Percentiles rank a stretch among this genome's conserved stretches.
These are phyloP conservation scores for Conistra vaccinii DNA, from an alignment of 2,888 invertebrate genomes.

Conservation along the genomic window DNA sequence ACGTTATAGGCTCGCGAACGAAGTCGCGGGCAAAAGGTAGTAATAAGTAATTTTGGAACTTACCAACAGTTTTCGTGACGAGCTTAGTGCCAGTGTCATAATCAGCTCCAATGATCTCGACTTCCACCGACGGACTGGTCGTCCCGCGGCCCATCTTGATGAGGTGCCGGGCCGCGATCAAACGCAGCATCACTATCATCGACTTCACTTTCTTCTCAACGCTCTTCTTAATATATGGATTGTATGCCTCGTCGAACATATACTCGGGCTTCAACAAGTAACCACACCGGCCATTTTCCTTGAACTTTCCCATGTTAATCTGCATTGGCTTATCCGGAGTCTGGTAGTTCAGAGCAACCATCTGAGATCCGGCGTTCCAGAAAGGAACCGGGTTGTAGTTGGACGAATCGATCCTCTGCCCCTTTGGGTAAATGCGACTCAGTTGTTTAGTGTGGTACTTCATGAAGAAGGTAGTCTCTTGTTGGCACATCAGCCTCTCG, in stretches of 20 bases:
- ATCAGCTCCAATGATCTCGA: slow-evolving; percentile 97
- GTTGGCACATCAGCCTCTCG: slow-evolving; percentile 96
- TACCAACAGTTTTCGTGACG: slow-evolving; percentile 96
- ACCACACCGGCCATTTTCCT: slow-evolving; percentile 98
- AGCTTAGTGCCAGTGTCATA: slow-evolving; percentile 96
- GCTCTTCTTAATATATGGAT: slow-evolving; percentile 93
- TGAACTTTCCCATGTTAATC: slow-evolving; percentile 97
- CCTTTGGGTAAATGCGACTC: slow-evolving; percentile 98
- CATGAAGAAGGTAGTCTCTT: slow-evolving; percentile 93
- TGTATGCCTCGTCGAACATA: slow-evolving; percentile 95
- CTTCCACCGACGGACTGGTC: slow-evolving; percentile 97
- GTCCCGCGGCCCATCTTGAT: slow-evolving; percentile 95
- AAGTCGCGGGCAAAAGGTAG: no score
- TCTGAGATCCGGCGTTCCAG: slow-evolving; percentile 99
- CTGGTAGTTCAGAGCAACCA: slow-evolving; percentile 99
- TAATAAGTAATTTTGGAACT: slow-evolving; percentile 75
- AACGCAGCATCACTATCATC: slow-evolving; percentile 92
- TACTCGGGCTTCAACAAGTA: slow-evolving; percentile 97
- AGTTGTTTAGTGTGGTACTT: slow-evolving; percentile 96
- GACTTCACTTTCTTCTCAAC: slow-evolving; percentile 84
- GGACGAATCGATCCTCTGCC: slow-evolving; percentile 98
- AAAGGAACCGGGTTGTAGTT: slow-evolving; percentile 98
- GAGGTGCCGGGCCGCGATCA: slow-evolving; percentile 97
- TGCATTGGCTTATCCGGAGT: slow-evolving; percentile 99
- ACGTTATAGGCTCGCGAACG: no score